phyloP scores from a whole-genome alignment of 2,888 invertebrate genomes.

The Thumatha senex region DNA sequence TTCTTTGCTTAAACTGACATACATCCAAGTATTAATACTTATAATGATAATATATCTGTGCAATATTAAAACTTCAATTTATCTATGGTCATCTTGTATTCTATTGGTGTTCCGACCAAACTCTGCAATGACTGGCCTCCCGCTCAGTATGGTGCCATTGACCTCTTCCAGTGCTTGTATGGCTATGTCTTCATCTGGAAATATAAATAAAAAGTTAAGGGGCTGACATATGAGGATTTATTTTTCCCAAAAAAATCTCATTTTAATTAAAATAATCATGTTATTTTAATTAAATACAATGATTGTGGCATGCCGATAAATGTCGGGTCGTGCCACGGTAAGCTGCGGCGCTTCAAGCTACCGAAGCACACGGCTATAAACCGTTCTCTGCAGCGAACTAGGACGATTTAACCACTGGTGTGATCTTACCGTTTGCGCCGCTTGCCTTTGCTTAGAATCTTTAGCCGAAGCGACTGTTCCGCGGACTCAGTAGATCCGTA shows the following conservation, averaged over 20 bases:
- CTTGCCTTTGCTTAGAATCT: too few species aligned
- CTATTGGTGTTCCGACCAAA: slow-evolving; percentile 58
- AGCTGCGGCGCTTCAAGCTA: too few species aligned
- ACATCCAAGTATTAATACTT: background rate
- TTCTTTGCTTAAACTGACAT: too few species aligned
- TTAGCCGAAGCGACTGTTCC: too few species aligned
- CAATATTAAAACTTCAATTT: slow-evolving; percentile 1
- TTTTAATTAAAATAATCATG: background rate
- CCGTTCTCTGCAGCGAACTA: too few species aligned
- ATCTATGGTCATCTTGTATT: slow-evolving; percentile 14
- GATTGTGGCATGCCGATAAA: too few species aligned
- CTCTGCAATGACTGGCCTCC: slow-evolving; percentile 75
- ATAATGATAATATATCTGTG: background rate
- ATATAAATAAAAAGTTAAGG: slow-evolving; percentile 2
- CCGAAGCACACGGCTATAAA: too few species aligned
- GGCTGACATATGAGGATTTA: background rate
- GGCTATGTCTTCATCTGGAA: slow-evolving; percentile 70
- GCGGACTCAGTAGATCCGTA: too few species aligned
- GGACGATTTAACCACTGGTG: too few species aligned
- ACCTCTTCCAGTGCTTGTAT: slow-evolving; percentile 74
- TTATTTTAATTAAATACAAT: too few species aligned
- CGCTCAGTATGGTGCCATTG: slow-evolving; percentile 78
- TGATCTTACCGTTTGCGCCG: too few species aligned
- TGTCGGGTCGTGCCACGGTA: too few species aligned
- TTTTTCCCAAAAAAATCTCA: background rate